Percentiles rank a stretch among this genome's conserved stretches.
Conservation (phyloP, 2,797 vertebrate species). For the Tympanoctomys barrerae region DNA sequence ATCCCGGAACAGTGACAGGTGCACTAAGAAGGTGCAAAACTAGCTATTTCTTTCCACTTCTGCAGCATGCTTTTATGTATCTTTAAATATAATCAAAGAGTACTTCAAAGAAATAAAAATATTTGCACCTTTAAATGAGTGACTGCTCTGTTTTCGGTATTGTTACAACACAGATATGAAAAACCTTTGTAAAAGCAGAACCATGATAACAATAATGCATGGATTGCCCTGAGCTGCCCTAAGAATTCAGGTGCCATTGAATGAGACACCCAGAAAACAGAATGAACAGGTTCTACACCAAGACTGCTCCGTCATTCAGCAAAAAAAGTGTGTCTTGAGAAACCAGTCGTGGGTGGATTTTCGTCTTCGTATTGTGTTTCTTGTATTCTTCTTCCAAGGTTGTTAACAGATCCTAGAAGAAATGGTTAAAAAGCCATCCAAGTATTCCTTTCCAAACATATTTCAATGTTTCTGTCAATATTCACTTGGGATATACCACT, state of each 20-base stretch:
- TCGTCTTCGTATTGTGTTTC: background rate
- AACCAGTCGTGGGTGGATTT: background rate
- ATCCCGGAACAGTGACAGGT: background rate
- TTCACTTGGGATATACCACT: constrained; percentile 78
- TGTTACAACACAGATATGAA: background rate
- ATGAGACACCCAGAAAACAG: background rate
- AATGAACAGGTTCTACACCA: background rate
- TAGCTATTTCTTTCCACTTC: background rate
- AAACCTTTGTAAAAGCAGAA: background rate
- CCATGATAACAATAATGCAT: background rate
- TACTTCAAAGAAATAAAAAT: background rate
- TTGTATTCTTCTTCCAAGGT: constrained; percentile 24
- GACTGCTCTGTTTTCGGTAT: background rate
- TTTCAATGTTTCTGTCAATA: constrained; percentile 80
- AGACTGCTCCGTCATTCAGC: background rate
- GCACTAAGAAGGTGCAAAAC: background rate
- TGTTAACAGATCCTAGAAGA: constrained; percentile 65
- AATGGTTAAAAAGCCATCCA: constrained; percentile 35
- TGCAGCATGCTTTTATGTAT: background rate
- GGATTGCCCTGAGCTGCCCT: background rate
- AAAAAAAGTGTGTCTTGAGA: background rate
- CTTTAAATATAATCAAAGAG: background rate
- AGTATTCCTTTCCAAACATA: constrained; percentile 68
- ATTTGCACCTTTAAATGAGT: background rate
- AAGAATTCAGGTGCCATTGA: background rate